These are phyloP conservation scores for Leucania comma DNA, from an alignment of 2,888 invertebrate genomes.

Conservation along the genomic window DNA sequence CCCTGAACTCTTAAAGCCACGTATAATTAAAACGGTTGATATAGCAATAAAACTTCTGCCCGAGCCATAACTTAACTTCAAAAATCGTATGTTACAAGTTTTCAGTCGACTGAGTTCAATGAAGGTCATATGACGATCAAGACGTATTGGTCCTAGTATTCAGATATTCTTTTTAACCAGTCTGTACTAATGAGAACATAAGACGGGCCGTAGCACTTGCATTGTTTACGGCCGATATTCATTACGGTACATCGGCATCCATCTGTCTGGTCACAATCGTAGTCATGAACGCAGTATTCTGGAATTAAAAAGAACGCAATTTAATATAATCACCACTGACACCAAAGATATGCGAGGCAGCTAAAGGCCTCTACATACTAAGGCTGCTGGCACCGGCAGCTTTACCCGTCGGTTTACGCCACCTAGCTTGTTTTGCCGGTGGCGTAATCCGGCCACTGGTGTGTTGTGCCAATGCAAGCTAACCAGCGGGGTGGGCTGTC, in stretches of 20 bases:
- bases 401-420: no score
- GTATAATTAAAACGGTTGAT: no score
- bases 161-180: neutral
- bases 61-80: no score
- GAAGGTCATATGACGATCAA: neutral
- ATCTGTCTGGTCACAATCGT: neutral
- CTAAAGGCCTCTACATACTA: neutral
- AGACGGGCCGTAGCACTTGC: neutral
- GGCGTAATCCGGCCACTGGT: no score
- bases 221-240: conserved; percentile 22
- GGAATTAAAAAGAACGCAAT: neutral
- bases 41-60: no score
- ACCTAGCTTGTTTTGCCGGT: neutral
- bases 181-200: neutral
- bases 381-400: neutral
- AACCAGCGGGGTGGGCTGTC: no score
- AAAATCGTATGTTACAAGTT: no score
- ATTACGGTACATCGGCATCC: conserved; percentile 23
- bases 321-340: neutral
- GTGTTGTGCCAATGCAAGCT: neutral
- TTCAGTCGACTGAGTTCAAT: neutral
- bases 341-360: neutral
- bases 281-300: conserved; percentile 2
- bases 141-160: no score
- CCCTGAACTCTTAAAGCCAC: no score